These are phyloP conservation scores for Drosophila sulfurigaster DNA, from an alignment of 1,140 invertebrate genomes.

Conservation along the genomic window DNA sequence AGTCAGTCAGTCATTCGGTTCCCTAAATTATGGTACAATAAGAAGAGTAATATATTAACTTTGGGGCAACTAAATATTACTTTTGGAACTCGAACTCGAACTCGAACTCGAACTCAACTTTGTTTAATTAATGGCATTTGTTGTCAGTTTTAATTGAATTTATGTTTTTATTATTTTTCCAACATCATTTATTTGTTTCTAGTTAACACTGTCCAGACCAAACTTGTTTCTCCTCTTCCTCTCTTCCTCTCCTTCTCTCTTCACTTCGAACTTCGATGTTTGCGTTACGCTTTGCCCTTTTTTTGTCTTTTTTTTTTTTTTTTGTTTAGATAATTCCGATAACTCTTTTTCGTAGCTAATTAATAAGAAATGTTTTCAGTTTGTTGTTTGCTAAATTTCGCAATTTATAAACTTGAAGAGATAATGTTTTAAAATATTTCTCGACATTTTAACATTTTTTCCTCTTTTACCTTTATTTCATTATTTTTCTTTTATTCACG, in stretches of 20 bases:
- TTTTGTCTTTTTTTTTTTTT: not conserved
- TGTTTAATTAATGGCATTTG: conserved; percentile 39
- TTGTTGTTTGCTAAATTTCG: too few species aligned
- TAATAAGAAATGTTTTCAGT: too few species aligned
- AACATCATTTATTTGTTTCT: conserved; percentile 25
- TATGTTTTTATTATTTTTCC: conserved; percentile 20
- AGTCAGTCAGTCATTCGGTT: conserved; percentile 3
- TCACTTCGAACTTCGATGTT: too few species aligned
- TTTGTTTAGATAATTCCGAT: too few species aligned
- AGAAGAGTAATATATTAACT: conserved; percentile 1
- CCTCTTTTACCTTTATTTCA: too few species aligned
- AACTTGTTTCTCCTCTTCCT: conserved; percentile 9
- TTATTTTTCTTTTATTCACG: too few species aligned
- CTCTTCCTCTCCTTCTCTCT: not conserved
- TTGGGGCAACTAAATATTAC: conserved; percentile 6
- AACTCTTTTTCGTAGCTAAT: too few species aligned
- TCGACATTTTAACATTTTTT: too few species aligned
- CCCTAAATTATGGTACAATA: conserved; percentile 16
- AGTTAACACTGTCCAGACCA: not conserved
- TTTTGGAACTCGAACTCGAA: conserved; percentile 3
- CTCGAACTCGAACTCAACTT: conserved; percentile 4
- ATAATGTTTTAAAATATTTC: too few species aligned
- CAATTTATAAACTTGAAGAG: too few species aligned
- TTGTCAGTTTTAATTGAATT: conserved; percentile 45
- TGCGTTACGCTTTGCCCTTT: not conserved